A percentile compares a stretch with the other conserved stretches of the same genome.
Conservation (phyloP, 2,888 invertebrate genomes). For the Auanema sp. region DNA sequence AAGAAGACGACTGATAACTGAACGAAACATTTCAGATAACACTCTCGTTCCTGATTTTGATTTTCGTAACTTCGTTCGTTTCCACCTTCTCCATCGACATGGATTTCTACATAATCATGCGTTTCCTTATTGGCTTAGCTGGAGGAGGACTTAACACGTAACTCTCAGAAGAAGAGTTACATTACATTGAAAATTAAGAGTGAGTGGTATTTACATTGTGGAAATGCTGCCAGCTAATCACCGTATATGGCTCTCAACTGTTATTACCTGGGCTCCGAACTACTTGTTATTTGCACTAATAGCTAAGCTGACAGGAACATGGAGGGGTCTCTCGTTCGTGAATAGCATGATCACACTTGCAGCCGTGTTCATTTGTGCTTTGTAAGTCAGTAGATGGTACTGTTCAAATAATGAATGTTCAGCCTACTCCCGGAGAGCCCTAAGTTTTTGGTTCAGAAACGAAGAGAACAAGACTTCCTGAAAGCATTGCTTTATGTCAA, state of each 20-base stretch:
- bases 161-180: constrained; percentile 1
- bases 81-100: constrained; percentile 37
- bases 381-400: constrained; percentile 26
- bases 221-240: constrained; percentile 43
- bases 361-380: constrained; percentile 32
- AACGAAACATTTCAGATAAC: constrained; percentile 26
- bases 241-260: constrained; percentile 43
- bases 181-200: constrained; percentile 21
- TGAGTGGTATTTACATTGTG: constrained; percentile 36
- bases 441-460: constrained; percentile 41
- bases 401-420: constrained; percentile 1
- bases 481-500: constrained; percentile 37
- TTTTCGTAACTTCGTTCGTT: constrained; percentile 28
- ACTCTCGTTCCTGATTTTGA: constrained; percentile 27
- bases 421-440: constrained; percentile 44
- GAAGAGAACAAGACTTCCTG: constrained; percentile 31
- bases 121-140: constrained; percentile 45
- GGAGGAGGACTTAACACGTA: constrained; percentile 41
- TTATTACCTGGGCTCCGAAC: constrained; percentile 51
- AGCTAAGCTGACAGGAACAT: constrained; percentile 37
- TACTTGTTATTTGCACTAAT: constrained; percentile 42
- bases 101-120: constrained; percentile 36
- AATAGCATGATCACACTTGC: constrained; percentile 31
- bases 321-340: constrained; percentile 33
- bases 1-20: neutral